These are phyloP conservation scores for Buceros bicornis DNA, from an alignment of 2,797 vertebrate genomes.

Conservation along the genomic window DNA sequence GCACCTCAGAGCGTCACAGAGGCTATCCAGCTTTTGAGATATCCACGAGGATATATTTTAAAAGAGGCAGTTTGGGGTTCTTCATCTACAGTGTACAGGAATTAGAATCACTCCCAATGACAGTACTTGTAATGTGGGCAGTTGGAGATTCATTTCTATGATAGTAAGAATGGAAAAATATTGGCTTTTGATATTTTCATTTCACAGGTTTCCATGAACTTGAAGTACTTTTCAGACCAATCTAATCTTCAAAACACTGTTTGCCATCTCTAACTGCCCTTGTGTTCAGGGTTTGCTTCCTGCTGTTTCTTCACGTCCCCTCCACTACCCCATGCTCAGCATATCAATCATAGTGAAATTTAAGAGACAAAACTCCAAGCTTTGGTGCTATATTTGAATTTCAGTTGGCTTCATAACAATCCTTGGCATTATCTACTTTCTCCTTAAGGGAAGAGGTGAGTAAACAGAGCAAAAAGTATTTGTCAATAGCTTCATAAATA, in stretches of 20 bases:
- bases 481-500: constrained; percentile 30
- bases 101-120: background rate
- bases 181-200: background rate
- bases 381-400: background rate
- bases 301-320: background rate
- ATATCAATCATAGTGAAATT: background rate
- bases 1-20: background rate
- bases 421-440: background rate
- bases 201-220: constrained; percentile 1
- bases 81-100: background rate
- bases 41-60: background rate
- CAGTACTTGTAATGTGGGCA: background rate
- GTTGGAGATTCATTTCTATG: background rate
- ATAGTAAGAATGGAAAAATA: background rate
- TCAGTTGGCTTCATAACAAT: background rate
- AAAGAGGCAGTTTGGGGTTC: background rate
- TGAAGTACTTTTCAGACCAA: constrained; percentile 12
- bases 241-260: background rate
- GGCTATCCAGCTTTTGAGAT: background rate
- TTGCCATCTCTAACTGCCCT: background rate
- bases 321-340: background rate
- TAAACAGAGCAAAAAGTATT: constrained; percentile 37
- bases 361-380: background rate
- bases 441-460: constrained; percentile 9
- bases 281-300: background rate